Evolutionary conservation across 2,797 vertebrate genomes (phyloP), one percentile per base, ranked within the genome.

Genomic region (Atherinosoma microstoma): DNA sequence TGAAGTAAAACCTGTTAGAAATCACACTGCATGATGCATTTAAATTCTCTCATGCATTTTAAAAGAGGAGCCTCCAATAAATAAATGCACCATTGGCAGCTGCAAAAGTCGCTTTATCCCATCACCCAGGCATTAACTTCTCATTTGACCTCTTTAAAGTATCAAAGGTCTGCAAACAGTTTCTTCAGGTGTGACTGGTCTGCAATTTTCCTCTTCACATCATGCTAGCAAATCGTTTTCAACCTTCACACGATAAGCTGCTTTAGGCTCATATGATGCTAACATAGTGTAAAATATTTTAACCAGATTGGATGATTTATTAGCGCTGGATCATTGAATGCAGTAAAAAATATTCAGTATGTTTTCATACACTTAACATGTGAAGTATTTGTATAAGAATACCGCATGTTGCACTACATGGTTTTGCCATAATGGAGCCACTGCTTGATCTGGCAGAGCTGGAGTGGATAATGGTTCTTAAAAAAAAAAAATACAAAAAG

Each of bases 391-490:
- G 16, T 13, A 34, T 30, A 8, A 9, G 45, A 73, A 56, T 24
- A 16, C 16, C 42, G 34, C 54, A 15, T 20, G 34, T 72, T 69
- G 42, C 51, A 45, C 45, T 59, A 53, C 58, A 61, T 63, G 9
- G 13, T 29, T 67, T 47, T n/a, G 30, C 71, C 32, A 45, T 72
- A 65, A 85, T 62, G 75, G 68, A 62, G 38, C 45, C 2, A 6
- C 40, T 0, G 22, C 67, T 29, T 64, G 5, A 29, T 54, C n/a
- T 35, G 64, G 42, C 62, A 35, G 42, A 62, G 56, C 16, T 79
- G 38, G 67, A 82, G 77, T 78, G 83, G 70, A 71, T 82, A 72
- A 84, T 81, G 75, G 57, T 4, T 72, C 62, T 42, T 70, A 36
- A 36, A 74, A 75, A 84, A 53, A 74, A n/a, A 36, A 49, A 2